A percentile compares a stretch with the other conserved stretches of the same genome.
Evolutionary conservation across 37 sponge, comb jelly and placozoan genomes (phyloP).

Genomic region (Halichondria panicea): DNA sequence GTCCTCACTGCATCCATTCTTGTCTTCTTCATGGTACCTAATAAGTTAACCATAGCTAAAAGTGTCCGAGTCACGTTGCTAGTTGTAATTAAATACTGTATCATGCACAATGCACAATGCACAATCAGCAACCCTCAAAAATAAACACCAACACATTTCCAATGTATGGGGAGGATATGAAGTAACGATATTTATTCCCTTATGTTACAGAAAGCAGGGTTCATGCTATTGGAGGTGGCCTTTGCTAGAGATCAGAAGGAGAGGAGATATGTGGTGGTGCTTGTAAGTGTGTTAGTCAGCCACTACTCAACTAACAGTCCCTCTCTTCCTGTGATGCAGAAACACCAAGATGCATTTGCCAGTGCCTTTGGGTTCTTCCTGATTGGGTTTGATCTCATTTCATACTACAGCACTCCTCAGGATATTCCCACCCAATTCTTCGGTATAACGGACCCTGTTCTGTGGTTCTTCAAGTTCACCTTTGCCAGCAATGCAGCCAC

Average conservation of each 20-base stretch:
- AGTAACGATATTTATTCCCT: no score
- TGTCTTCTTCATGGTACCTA: constrained; percentile 97
- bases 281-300: constrained; percentile 52
- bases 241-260: constrained; percentile 70
- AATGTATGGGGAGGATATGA: no score
- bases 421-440: constrained; percentile 26
- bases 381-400: constrained; percentile 74
- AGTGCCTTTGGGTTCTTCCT: constrained; percentile 93
- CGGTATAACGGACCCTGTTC: constrained; percentile 46
- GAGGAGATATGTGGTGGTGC: constrained; percentile 68
- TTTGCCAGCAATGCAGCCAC: constrained; percentile 97
- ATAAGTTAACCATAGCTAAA: no score
- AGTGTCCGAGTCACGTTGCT: no score
- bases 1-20: constrained; percentile 82
- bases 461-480: constrained; percentile 90
- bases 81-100: no score
- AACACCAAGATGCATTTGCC: constrained; percentile 89
- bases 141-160: no score
- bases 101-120: no score
- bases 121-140: no score
- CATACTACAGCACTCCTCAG: constrained; percentile 35
- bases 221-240: constrained; percentile 81
- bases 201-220: constrained; percentile 83
- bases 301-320: not conserved
- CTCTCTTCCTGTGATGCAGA: constrained; percentile 37